These are phyloP conservation scores for Picus viridis DNA, from an alignment of 2,797 vertebrate genomes.

Conservation along the genomic window DNA sequence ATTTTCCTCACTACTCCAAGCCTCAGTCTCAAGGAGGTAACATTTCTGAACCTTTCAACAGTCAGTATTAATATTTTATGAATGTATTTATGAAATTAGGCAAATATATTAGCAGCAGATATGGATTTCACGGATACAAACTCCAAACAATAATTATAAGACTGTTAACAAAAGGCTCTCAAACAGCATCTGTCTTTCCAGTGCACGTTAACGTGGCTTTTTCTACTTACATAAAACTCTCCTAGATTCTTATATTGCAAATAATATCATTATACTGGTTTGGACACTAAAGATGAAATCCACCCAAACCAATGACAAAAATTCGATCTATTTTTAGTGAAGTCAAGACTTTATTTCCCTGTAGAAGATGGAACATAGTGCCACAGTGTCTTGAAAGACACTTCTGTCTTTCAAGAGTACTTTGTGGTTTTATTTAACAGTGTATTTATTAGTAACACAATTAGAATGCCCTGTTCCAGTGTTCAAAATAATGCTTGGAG, in stretches of 20 bases:
- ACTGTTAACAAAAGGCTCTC: neutral
- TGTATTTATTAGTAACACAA: neutral
- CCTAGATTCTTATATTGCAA: neutral
- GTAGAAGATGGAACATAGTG: neutral
- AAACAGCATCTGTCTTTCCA: neutral
- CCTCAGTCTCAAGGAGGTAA: neutral
- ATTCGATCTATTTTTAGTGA: neutral
- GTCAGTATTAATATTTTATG: neutral
- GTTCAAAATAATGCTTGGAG: neutral
- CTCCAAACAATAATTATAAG: neutral
- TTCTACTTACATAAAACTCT: neutral
- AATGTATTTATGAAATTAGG: neutral
- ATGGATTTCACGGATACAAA: neutral
- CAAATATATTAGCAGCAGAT: neutral
- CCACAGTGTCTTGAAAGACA: neutral
- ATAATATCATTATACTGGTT: neutral
- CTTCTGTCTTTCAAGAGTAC: neutral
- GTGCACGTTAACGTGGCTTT: neutral
- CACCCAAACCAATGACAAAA: neutral
- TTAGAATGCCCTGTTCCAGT: neutral
- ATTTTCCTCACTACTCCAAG: neutral
- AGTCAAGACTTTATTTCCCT: neutral
- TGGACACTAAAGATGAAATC: neutral
- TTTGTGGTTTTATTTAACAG: neutral
- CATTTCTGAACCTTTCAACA: slow-evolving; percentile 5